phyloP scores from a whole-genome alignment of 53 echinoderm and acorn worm species.

The Holothuria scabra region DNA sequence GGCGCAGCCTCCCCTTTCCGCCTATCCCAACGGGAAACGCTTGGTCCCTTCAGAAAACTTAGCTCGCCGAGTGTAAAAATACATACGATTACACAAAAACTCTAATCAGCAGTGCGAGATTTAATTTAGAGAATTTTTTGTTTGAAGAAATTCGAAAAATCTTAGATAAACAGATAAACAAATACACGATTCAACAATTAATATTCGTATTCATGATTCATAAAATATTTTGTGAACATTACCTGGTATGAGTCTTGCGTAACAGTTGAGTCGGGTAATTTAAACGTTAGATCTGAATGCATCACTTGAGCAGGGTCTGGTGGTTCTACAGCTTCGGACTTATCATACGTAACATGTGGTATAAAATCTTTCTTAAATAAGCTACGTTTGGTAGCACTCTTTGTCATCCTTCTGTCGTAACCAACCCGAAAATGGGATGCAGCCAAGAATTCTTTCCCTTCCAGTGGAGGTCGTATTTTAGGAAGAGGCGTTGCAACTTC shows the following conservation, averaged over 20 bases:
- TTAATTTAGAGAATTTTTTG: too few relatives aligned
- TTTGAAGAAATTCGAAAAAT: too few relatives aligned
- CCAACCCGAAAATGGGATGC: slow-evolving; percentile 88
- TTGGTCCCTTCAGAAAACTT: too few relatives aligned
- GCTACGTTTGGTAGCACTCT: slow-evolving; percentile 87
- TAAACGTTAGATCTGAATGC: slow-evolving; percentile 70
- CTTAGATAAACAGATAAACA: too few relatives aligned
- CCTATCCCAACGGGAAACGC: too few relatives aligned
- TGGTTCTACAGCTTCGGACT: slow-evolving; percentile 70
- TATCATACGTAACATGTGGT: slow-evolving; percentile 69
- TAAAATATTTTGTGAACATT: too few relatives aligned
- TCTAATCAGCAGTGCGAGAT: too few relatives aligned
- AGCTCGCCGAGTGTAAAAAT: too few relatives aligned
- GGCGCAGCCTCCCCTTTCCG: too few relatives aligned
- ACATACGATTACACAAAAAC: too few relatives aligned
- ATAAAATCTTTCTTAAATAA: slow-evolving; percentile 91
- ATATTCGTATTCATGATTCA: too few relatives aligned
- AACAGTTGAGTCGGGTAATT: slow-evolving; percentile 68
- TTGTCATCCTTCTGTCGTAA: slow-evolving; percentile 76
- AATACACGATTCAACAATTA: too few relatives aligned
- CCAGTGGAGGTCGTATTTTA: slow-evolving; percentile 67
- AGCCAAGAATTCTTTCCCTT: slow-evolving; percentile 80
- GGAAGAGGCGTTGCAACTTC: background rate
- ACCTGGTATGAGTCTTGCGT: slow-evolving; percentile 77
- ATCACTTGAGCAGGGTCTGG: slow-evolving; percentile 92